These are phyloP conservation scores for Syngnathus floridae DNA, from an alignment of 2,113 vertebrate species.

Conservation along the genomic window DNA sequence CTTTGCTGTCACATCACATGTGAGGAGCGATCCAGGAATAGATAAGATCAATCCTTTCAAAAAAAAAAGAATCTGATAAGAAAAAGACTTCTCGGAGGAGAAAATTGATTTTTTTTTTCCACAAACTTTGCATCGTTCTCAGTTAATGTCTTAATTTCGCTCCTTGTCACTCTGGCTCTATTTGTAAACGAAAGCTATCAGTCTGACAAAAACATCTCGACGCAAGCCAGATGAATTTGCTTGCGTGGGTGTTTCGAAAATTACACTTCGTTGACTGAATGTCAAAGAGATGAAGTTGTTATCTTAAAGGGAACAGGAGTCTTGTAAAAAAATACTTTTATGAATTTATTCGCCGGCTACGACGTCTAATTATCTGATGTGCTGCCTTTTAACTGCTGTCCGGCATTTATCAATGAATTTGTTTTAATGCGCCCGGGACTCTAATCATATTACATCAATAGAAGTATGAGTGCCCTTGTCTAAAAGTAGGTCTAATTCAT, in stretches of 20 bases:
- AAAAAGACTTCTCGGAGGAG: not conserved
- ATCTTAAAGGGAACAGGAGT: not conserved
- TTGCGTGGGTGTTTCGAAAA: not conserved
- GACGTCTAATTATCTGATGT: not conserved
- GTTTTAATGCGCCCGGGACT: not conserved
- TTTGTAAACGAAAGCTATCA: constrained; percentile 3
- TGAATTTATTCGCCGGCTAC: not conserved
- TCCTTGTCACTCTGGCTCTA: not conserved
- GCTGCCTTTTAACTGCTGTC: constrained; percentile 7
- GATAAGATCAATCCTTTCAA: not conserved
- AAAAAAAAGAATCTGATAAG: not conserved
- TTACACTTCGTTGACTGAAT: not conserved
- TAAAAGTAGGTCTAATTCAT: constrained; percentile 3
- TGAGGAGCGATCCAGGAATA: constrained; percentile 7
- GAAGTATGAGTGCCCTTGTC: constrained; percentile 9
- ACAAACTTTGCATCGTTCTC: not conserved
- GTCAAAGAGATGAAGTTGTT: constrained; percentile 6
- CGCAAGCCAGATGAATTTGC: not conserved
- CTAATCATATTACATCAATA: constrained; percentile 11
- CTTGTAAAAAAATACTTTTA: not conserved
- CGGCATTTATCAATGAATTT: constrained; percentile 2
- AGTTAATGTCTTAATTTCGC: not conserved
- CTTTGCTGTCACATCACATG: constrained; percentile 3
- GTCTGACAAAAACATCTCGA: constrained; percentile 1
- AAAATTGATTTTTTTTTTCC: not conserved